phyloP scores from a whole-genome alignment of 2,888 invertebrate genomes.

The Mylabris sibirica region DNA sequence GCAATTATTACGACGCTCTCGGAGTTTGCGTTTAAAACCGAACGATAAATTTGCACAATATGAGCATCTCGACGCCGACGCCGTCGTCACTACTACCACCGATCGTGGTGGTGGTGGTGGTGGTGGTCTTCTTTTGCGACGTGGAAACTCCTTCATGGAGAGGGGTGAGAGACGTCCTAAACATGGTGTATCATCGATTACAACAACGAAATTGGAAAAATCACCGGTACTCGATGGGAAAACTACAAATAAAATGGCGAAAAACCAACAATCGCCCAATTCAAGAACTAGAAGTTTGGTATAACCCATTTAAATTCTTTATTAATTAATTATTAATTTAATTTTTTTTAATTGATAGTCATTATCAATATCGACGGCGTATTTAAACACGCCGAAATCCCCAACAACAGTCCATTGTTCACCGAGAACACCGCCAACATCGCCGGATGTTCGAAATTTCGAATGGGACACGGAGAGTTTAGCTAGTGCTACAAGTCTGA shows the following conservation, averaged over 20 bases:
- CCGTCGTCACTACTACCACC: conserved; percentile 25
- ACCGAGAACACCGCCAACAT: conserved; percentile 52
- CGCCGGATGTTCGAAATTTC: conserved; percentile 62
- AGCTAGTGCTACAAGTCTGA: conserved; percentile 81
- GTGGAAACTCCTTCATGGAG: conserved; percentile 56
- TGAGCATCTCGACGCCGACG: conserved; percentile 14
- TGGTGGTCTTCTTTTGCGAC: conserved; percentile 46
- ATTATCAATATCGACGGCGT: conserved; percentile 55
- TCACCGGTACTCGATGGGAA: conserved; percentile 57
- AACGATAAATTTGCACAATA: conserved; percentile 21
- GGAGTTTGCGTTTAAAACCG: conserved; percentile 46
- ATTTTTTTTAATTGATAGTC: conserved; percentile 54
- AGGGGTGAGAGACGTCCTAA: conserved; percentile 57
- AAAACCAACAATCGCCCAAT: conserved; percentile 58
- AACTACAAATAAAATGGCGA: conserved; percentile 58
- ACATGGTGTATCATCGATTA: conserved; percentile 63
- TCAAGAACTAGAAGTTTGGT: conserved; percentile 63
- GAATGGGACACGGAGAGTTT: conserved; percentile 76
- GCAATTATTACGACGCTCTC: conserved; percentile 44
- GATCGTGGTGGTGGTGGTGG: conserved; percentile 37
- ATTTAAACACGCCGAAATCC: conserved; percentile 50
- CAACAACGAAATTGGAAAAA: conserved; percentile 68
- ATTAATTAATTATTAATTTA: conserved; percentile 21
- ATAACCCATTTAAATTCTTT: conserved; percentile 48
- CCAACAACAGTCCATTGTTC: conserved; percentile 47